Base-by-base conservation (phyloP, 2,113 vertebrate genomes). In the Orycteropus afer region DNA sequence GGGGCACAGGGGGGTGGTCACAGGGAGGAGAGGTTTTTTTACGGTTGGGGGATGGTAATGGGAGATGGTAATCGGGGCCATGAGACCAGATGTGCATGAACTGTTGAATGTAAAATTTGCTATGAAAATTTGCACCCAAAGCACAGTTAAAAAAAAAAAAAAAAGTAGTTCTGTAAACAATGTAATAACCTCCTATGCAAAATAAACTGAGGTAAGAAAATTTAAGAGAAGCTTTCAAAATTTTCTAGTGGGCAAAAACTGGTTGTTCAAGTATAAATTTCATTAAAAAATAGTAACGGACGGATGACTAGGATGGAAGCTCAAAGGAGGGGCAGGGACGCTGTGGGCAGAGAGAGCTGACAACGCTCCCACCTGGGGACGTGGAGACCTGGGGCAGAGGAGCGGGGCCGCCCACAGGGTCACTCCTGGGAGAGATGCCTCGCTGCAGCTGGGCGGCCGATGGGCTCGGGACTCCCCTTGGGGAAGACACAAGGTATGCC, bases 311-410 rank as follows among this genome's bases (percentile, higher is more conserved):
- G 59, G 23, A 17, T 15, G 10, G 77, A 47, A 81, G 32, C 20
- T 25, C 55, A 27, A 32, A 4, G n/a, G 17, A 32, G 79, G 65
- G 40, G 51, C 81, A n/a, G 13, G 12, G 14, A 17, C 7, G 14
- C 22, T 7, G 12, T 0, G 22, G 42, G 61, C 40, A 13, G n/a
- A 4, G 34, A 8, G 49, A 53, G 17, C 47, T 40, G n/a, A 40
- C 23, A 13, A 5, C 0, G 55, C 13, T 13, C 37, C 1, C 2
- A 32, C 34, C n/a, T 7, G n/a, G 45, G n/a, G n/a, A n/a, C n/a
- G n/a, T n/a, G n/a, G n/a, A n/a, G n/a, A n/a, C n/a, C n/a, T n/a
- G n/a, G n/a, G n/a, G 5, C 1, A 6, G 27, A 63, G 42, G 42
- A 0, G 0, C 1, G 74, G 55, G 42, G 53, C 37, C 34, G 7